These are phyloP conservation scores for Drosophila yooni DNA, from an alignment of 2,888 invertebrate species.

Conservation along the genomic window DNA sequence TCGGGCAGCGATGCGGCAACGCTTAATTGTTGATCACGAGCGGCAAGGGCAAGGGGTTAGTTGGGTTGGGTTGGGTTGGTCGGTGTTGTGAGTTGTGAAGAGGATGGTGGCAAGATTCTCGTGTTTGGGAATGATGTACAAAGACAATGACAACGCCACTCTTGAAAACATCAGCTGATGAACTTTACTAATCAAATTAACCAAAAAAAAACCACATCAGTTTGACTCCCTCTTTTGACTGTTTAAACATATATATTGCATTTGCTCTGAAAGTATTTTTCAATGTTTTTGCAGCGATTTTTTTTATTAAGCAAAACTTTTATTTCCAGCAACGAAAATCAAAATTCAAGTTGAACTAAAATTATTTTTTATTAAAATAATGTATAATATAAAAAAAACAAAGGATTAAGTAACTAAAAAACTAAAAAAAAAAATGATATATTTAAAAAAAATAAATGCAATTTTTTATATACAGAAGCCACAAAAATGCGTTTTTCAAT, in stretches of 20 bases:
- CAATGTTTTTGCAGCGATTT: slow-evolving; percentile 18
- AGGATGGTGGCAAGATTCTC: background rate
- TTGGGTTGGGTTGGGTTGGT: background rate
- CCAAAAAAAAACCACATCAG: slow-evolving; percentile 67
- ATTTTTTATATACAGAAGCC: slow-evolving; percentile 72
- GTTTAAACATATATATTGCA: slow-evolving; percentile 40
- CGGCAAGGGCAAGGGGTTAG: background rate
- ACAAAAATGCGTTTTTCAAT: slow-evolving; percentile 73
- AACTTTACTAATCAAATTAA: slow-evolving; percentile 72
- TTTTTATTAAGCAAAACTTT: slow-evolving; percentile 18
- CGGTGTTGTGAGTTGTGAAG: background rate
- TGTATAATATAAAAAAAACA: slow-evolving; percentile 32
- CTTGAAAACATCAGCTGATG: background rate
- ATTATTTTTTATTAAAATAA: slow-evolving; percentile 35
- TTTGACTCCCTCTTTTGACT: background rate
- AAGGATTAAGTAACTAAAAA: slow-evolving; percentile 51
- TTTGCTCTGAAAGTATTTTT: slow-evolving; percentile 48
- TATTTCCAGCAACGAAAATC: slow-evolving; percentile 61
- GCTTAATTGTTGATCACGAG: slow-evolving; percentile 48
- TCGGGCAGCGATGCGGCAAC: slow-evolving; percentile 41
- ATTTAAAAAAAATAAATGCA: slow-evolving; percentile 61
- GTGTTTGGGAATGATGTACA: background rate
- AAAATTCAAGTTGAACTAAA: slow-evolving; percentile 56
- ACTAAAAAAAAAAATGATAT: slow-evolving; percentile 27
- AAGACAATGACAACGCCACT: slow-evolving; percentile 31